Base-by-base conservation (phyloP, 2,113 vertebrate species). In the Andinoacara biseriatus region DNA sequence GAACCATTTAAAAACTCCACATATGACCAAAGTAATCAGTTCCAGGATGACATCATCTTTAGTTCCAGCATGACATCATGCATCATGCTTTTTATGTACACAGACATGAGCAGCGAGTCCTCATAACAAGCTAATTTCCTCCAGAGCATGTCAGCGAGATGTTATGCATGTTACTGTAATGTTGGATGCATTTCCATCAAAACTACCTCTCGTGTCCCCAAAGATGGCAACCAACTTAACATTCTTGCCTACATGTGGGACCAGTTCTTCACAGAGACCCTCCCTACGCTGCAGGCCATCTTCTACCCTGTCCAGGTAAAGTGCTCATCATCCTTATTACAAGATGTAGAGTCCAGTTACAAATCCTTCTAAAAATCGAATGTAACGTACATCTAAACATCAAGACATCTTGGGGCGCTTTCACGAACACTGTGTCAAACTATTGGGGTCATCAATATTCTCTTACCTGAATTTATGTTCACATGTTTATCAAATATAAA, bases 201-300 rank as follows among this genome's bases (percentile, higher is more conserved):
- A 89, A 89, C 80, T 26, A 9, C 2, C 15, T 63, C 57, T 20
- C 2, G n/a, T 59, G 43, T 58, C 35, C 2, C 17, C 54, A 46
- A 82, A 98, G 98, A 96, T 91, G 96, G 97, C 77, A 95, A 95
- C 76, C 96, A 95, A 89, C 94, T 99, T 49, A 90, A 94, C 52
- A 93, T 95, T 89, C 94, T 99, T 85, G 95, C 96, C 40, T 95
- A 97, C 90, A 94, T 96, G 86, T 99, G 98, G 98, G 96, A 96
- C 87, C 94, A 95, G 60, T 98, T 98, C 94, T 99, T 98, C 91
- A 97, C 96, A 3, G 97, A 98, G 93, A 98, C 96, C 33, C 96
- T 99, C 69, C 98, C 98, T 29, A 99, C 97, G 1, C 96, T 99
- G 78, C 97, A 99, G 94, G 97, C 97, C 63, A 98, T 99, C 94